Conservation (phyloP, 1,140 invertebrate species). For the Drosophila kikkawai region DNA sequence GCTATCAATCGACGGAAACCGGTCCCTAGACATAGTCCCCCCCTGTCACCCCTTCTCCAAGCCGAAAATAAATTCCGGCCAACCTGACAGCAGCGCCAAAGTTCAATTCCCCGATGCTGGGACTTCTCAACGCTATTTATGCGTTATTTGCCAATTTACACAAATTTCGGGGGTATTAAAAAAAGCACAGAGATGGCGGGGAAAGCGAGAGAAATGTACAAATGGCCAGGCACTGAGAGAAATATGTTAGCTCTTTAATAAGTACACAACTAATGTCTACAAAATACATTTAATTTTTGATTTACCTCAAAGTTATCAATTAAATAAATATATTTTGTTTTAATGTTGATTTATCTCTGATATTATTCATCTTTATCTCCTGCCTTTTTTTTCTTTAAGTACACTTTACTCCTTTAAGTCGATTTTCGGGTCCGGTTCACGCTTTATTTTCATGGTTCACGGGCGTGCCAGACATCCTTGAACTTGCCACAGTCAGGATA, state of each 20-base stretch:
- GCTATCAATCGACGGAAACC: constrained; percentile 27
- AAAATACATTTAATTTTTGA: too few relatives aligned
- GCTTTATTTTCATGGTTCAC: constrained; percentile 47
- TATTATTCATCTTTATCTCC: background rate
- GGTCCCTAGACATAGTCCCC: constrained; percentile 4
- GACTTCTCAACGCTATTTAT: constrained; percentile 55
- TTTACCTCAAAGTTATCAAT: too few relatives aligned
- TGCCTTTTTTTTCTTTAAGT: background rate
- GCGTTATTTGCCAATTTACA: constrained; percentile 77
- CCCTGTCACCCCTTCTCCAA: background rate
- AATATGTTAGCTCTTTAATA: background rate
- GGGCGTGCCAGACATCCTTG: constrained; percentile 69
- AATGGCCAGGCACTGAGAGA: constrained; percentile 4
- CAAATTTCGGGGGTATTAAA: constrained; percentile 66
- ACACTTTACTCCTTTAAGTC: constrained; percentile 20
- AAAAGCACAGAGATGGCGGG: constrained; percentile 3
- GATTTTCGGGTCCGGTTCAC: constrained; percentile 34
- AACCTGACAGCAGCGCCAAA: constrained; percentile 28
- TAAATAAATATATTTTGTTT: too few relatives aligned
- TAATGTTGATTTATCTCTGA: too few relatives aligned
- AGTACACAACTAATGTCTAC: too few relatives aligned
- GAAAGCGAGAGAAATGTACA: constrained; percentile 30
- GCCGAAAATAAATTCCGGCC: constrained; percentile 10
- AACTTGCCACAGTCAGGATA: constrained; percentile 74
- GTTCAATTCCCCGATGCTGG: constrained; percentile 54